Conservation (phyloP, 2,797 vertebrate genomes). For the Bradypus variegatus region DNA sequence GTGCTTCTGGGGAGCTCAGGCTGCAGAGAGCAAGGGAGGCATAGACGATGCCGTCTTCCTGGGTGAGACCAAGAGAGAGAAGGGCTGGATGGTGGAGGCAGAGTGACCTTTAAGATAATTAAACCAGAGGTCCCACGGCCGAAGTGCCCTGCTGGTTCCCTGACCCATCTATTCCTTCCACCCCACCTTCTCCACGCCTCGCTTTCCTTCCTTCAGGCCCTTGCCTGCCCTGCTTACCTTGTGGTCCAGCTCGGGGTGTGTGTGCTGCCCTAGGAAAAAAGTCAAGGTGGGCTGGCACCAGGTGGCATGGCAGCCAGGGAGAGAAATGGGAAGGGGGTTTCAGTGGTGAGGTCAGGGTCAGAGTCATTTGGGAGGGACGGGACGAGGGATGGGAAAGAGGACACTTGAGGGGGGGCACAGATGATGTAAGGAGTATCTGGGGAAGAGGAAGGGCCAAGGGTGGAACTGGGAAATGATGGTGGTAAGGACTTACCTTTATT, state of each 20-base stretch:
- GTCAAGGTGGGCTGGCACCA: not conserved
- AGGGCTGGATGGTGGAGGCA: not conserved
- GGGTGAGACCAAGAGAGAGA: not conserved
- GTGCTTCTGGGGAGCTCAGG: not conserved
- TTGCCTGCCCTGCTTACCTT: slow-evolving; percentile 11
- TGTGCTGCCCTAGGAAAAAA: slow-evolving; percentile 6
- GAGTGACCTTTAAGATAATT: too few relatives aligned
- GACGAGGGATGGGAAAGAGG: not conserved
- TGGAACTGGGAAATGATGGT: not conserved
- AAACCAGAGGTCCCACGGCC: not conserved
- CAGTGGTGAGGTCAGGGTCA: not conserved
- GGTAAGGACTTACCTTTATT: not conserved
- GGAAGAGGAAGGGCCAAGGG: not conserved
- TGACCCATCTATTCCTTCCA: not conserved
- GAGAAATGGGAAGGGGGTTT: not conserved
- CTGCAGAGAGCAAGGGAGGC: slow-evolving; percentile 36
- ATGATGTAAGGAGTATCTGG: not conserved
- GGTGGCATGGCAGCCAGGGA: not conserved
- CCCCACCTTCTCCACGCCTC: not conserved
- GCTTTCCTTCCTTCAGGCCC: not conserved
- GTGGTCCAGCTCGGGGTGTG: not conserved
- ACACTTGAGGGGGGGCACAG: not conserved
- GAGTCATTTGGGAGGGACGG: not conserved
- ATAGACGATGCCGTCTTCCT: slow-evolving; percentile 26
- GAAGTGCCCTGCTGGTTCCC: not conserved